A percentile compares a stretch with the other conserved stretches of the same genome.
Evolutionary conservation across 1,140 invertebrate species (phyloP).

Genomic region (Pseudomyrmex pallidus): DNA sequence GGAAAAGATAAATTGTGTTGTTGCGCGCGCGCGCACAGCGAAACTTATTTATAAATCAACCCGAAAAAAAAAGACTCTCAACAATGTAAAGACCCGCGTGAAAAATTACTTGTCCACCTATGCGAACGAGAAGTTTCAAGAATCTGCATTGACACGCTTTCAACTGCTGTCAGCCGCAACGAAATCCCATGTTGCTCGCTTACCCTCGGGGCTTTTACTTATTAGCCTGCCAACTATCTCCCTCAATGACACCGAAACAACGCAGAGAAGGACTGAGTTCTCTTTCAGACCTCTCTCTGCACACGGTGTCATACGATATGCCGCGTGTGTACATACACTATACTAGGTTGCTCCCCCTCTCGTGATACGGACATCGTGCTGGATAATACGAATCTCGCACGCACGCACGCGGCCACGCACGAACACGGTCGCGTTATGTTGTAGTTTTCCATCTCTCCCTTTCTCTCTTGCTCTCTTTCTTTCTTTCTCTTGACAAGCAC

Average conservation of each 20-base stretch:
- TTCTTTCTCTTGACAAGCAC: not conserved
- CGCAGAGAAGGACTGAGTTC: conserved; percentile 14
- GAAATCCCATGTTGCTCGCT: not conserved
- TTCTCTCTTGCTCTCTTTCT: conserved; percentile 21
- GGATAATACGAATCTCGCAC: conserved; percentile 59
- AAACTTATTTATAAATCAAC: too few relatives aligned
- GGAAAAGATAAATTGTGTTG: too few relatives aligned
- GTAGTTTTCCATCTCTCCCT: conserved; percentile 9
- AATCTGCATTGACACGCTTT: conserved; percentile 8
- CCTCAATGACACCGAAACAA: conserved; percentile 22
- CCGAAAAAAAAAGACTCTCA: not conserved
- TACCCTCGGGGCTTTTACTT: conserved; percentile 27
- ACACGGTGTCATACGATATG: conserved; percentile 16
- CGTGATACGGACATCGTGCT: conserved; percentile 28
- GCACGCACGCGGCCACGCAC: conserved; percentile 48
- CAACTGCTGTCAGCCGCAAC: not conserved
- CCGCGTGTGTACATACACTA: conserved; percentile 18
- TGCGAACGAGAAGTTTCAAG: not conserved
- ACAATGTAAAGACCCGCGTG: too few relatives aligned
- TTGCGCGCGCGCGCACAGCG: too few relatives aligned
- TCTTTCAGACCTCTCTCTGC: conserved; percentile 26
- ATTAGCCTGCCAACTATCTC: conserved; percentile 35
- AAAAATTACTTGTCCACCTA: not conserved
- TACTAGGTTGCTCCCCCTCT: not conserved
- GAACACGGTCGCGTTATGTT: not conserved